Conservation (phyloP, 2,113 vertebrate species). For the Ageneiosus marmoratus region DNA sequence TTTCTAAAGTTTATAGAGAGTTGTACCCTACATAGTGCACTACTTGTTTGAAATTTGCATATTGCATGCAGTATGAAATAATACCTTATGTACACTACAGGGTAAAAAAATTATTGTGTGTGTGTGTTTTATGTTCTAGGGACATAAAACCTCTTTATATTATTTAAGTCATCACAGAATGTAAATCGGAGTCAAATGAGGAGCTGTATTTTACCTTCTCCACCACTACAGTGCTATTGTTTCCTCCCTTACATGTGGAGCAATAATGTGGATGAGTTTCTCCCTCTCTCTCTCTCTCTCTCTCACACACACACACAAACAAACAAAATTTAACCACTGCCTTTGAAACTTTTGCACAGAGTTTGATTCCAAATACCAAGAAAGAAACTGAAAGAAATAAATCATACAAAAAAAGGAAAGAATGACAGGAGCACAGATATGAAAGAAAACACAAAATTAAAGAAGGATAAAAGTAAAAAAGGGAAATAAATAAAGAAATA, state of each 20-base stretch:
- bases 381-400: neutral
- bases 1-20: neutral
- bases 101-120: neutral
- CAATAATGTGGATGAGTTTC: neutral
- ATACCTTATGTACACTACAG: neutral
- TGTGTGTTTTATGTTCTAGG: too few relatives aligned
- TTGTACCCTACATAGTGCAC: neutral
- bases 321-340: neutral
- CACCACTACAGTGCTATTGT: neutral
- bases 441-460: neutral
- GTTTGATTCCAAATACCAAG: neutral
- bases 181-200: slow-evolving; percentile 25
- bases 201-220: neutral
- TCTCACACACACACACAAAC: neutral
- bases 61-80: neutral
- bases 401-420: too few relatives aligned
- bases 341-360: neutral
- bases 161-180: neutral
- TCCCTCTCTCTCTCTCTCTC: neutral
- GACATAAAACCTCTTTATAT: neutral
- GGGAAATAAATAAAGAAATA: neutral
- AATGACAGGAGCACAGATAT: neutral
- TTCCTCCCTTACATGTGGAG: neutral
- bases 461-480: too few relatives aligned
- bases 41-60: neutral